These are phyloP conservation scores for Melangyna quadrimaculata DNA, from an alignment of 2,888 invertebrate genomes.

Conservation along the genomic window DNA sequence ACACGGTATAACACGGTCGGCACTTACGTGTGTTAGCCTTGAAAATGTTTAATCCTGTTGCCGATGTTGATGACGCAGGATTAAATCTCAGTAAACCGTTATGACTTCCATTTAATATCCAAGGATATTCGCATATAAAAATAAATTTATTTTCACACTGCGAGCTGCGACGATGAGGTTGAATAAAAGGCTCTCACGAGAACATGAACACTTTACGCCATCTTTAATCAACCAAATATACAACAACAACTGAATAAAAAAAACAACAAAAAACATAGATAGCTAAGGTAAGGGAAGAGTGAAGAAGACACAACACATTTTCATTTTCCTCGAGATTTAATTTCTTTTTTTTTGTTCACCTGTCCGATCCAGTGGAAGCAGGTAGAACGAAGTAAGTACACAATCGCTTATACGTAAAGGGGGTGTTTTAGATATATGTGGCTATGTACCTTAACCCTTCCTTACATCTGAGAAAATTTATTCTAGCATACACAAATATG, in stretches of 20 bases:
- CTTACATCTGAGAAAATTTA: neutral
- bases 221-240: constrained; percentile 38
- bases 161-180: constrained; percentile 19
- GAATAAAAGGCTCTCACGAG: constrained; percentile 27
- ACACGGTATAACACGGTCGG: no score
- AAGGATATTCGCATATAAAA: constrained; percentile 47
- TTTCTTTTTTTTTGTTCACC: constrained; percentile 37
- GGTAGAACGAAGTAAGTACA: constrained; percentile 38
- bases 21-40: no score
- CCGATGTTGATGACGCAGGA: constrained; percentile 15
- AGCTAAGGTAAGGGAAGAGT: neutral
- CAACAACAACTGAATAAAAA: constrained; percentile 35
- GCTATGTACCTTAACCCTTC: neutral
- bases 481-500: constrained; percentile 6
- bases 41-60: constrained; percentile 54
- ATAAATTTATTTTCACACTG: constrained; percentile 30
- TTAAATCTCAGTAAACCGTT: constrained; percentile 61
- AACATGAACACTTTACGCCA: constrained; percentile 32
- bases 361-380: constrained; percentile 56
- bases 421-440: constrained; percentile 1
- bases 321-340: constrained; percentile 57
- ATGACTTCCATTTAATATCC: constrained; percentile 44
- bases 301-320: constrained; percentile 6
- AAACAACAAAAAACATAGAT: neutral
- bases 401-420: constrained; percentile 33